A percentile compares a stretch with the other conserved stretches of the same genome.
These are phyloP conservation scores for Polypterus bichir DNA, from an alignment of 2,113 vertebrate genomes.

Conservation along the genomic window DNA sequence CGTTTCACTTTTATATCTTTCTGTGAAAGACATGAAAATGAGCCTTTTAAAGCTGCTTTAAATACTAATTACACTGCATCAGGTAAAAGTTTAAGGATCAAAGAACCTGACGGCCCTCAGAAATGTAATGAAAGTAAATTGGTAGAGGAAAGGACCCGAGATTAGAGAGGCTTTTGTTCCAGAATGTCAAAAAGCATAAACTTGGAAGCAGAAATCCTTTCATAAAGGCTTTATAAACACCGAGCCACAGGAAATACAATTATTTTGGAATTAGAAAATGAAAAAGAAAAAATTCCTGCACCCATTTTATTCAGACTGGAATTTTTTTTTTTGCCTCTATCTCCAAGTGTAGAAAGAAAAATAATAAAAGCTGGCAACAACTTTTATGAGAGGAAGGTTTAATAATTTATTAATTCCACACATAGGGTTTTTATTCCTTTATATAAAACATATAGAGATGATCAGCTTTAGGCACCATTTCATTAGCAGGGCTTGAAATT, in stretches of 20 bases:
- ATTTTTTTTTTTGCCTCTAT: too few relatives aligned
- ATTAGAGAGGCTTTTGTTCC: constrained; percentile 12
- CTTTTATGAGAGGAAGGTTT: constrained; percentile 29
- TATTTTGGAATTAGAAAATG: constrained; percentile 16
- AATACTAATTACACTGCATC: too few relatives aligned
- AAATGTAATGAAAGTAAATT: constrained; percentile 1
- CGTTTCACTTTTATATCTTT: too few relatives aligned
- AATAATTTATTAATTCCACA: constrained; percentile 34
- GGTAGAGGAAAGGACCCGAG: neutral
- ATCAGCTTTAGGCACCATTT: constrained; percentile 4
- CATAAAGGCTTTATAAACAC: constrained; percentile 9
- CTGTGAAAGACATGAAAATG: too few relatives aligned
- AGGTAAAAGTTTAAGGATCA: neutral
- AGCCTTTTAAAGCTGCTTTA: too few relatives aligned
- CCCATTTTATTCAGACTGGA: too few relatives aligned
- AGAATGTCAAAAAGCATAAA: constrained; percentile 9
- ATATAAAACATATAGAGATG: too few relatives aligned
- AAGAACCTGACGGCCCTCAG: neutral
- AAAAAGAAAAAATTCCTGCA: too few relatives aligned
- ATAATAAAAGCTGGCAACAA: constrained; percentile 16
- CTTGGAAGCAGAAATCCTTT: constrained; percentile 5
- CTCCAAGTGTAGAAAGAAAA: too few relatives aligned
- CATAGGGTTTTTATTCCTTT: neutral
- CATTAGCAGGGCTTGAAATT: neutral
- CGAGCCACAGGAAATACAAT: constrained; percentile 11